phyloP scores from a whole-genome alignment of 1,140 invertebrate genomes.

The Procambarus virginalis region DNA sequence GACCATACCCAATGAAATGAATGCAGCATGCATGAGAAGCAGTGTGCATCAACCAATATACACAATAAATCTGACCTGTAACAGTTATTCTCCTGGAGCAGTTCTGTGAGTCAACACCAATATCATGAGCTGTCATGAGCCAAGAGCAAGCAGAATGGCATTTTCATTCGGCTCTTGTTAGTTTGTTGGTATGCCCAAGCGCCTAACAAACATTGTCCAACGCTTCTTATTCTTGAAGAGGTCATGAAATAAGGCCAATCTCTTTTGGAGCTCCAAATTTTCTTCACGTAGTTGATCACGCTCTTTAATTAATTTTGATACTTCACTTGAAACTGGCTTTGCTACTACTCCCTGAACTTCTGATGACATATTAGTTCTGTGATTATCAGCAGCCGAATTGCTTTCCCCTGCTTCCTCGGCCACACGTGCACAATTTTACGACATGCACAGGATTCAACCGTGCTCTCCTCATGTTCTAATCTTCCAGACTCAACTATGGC shows the following conservation, averaged over 20 bases:
- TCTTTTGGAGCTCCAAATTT: neutral
- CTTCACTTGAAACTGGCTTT: too few relatives aligned
- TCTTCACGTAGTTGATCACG: neutral
- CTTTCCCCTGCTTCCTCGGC: neutral
- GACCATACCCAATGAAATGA: too few relatives aligned
- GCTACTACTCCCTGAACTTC: neutral
- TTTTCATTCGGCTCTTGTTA: neutral
- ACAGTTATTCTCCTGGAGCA: too few relatives aligned
- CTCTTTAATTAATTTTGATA: neutral
- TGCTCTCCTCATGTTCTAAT: neutral
- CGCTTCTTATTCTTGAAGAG: conserved; percentile 25
- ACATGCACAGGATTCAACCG: neutral
- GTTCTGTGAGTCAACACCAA: too few relatives aligned
- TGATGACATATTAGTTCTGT: neutral
- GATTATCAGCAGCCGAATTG: neutral
- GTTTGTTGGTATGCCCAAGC: neutral
- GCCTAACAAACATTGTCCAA: neutral
- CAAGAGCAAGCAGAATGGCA: too few relatives aligned
- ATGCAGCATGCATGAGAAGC: too few relatives aligned
- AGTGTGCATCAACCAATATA: too few relatives aligned
- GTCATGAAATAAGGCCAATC: conserved; percentile 11
- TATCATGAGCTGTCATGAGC: too few relatives aligned
- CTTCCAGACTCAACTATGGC: neutral
- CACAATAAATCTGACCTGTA: too few relatives aligned
- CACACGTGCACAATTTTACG: neutral